A percentile compares a stretch with the other conserved stretches of the same genome.
phyloP scores from a whole-genome alignment of 2,888 invertebrate genomes.

The Cyrtodaria siliqua region DNA sequence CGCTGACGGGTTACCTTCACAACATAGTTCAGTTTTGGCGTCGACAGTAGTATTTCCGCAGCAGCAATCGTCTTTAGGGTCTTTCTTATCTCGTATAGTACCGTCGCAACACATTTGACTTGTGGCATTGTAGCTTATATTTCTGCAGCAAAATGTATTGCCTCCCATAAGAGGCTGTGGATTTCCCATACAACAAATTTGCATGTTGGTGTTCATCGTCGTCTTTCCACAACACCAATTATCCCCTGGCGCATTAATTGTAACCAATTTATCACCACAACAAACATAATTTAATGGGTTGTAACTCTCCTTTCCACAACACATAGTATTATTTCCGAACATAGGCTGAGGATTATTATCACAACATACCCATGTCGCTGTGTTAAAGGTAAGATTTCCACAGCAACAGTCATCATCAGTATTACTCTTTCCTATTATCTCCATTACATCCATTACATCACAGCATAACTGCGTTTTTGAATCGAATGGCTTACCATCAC shows the following conservation, averaged over 20 bases:
- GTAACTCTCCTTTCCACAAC: slow-evolving; percentile 38
- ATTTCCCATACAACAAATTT: slow-evolving; percentile 50
- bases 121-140: slow-evolving; percentile 37
- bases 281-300: slow-evolving; percentile 37
- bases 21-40: slow-evolving; percentile 46
- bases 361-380: slow-evolving; percentile 39
- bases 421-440: slow-evolving; percentile 23
- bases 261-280: slow-evolving; percentile 31
- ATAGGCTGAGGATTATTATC: slow-evolving; percentile 42
- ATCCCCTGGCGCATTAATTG: slow-evolving; percentile 27
- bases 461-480: slow-evolving; percentile 45
- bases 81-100: slow-evolving; percentile 37
- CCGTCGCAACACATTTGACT: slow-evolving; percentile 51
- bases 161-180: slow-evolving; percentile 33
- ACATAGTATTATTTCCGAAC: slow-evolving; percentile 33
- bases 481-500: slow-evolving; percentile 28
- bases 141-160: slow-evolving; percentile 42
- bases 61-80: slow-evolving; percentile 45
- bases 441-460: slow-evolving; percentile 40
- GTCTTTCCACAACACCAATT: slow-evolving; percentile 60
- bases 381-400: slow-evolving; percentile 45
- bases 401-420: slow-evolving; percentile 52
- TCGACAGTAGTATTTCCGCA: slow-evolving; percentile 54
- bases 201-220: slow-evolving; percentile 47
- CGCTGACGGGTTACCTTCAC: slow-evolving; percentile 40